Evolutionary conservation across 2,888 invertebrate species (phyloP).

Genomic region (Apodemia zela): DNA sequence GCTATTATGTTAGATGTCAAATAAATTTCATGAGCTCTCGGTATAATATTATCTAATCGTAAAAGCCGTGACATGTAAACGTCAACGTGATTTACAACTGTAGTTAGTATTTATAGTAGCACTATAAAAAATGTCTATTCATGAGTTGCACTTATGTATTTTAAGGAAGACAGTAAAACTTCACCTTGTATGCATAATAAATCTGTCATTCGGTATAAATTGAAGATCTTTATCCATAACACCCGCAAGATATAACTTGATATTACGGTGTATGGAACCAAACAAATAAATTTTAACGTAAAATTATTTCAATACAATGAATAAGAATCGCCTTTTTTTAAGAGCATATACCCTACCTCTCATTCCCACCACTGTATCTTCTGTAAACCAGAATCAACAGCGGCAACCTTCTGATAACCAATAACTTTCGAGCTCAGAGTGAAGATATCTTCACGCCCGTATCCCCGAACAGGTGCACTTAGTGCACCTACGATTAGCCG

Average conservation of each 20-base stretch:
- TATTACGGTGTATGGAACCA: slow-evolving; percentile 2
- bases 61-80: slow-evolving; percentile 6
- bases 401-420: too few relatives aligned
- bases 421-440: too few relatives aligned
- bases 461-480: too few relatives aligned
- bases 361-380: too few relatives aligned
- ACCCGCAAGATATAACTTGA: slow-evolving; percentile 34
- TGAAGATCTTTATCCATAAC: slow-evolving; percentile 61
- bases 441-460: too few relatives aligned
- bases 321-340: too few relatives aligned
- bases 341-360: too few relatives aligned
- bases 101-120: slow-evolving; percentile 12
- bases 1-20: too few relatives aligned
- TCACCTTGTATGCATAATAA: slow-evolving; percentile 65
- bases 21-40: background rate
- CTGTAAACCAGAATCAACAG: too few relatives aligned
- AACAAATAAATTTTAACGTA: background rate
- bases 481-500: too few relatives aligned
- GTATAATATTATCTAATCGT: background rate
- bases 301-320: too few relatives aligned
- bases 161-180: slow-evolving; percentile 57
- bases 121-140: slow-evolving; percentile 14
- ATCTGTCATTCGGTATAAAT: slow-evolving; percentile 67
- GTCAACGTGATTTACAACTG: slow-evolving; percentile 14
- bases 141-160: slow-evolving; percentile 24